Evolutionary conservation across 1,140 invertebrate genomes (phyloP), one percentile per base, ranked within the genome.

Genomic region (Cyclina sinensis): DNA sequence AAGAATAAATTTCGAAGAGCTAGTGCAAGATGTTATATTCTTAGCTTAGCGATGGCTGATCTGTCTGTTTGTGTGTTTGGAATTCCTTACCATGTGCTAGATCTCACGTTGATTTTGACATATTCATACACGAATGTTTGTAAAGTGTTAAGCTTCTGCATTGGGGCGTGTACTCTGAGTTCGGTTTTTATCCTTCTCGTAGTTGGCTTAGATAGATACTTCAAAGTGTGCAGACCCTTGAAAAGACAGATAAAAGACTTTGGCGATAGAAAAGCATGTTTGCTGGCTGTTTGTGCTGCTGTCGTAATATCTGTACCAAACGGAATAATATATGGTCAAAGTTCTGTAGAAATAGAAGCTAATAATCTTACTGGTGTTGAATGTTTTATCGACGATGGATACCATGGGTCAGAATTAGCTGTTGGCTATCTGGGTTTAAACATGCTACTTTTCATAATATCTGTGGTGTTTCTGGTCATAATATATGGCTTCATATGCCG

Each of bases 1-100:
- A 89, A 84, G 39, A 62, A 39, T 1, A 90, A 90, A 59, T 65
- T 90, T 18, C 88, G 89, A 27, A 62, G 79, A n/a, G 80, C 89
- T 21, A 92, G 91, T 18, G 90, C 91, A 27, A 79, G 89, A 12
- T 78, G 86, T 57, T 93, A 89, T 59, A 89, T 93, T 32, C 87
- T 92, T 54, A 85, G 87, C 16, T 70, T 93, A 39, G 92, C 92
- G 0, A 39, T 91, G 18, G 81, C 90, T 30, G 92, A 93, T 80
- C 76, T 93, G n/a, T 80, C 89, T 21, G 90, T 85, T 54, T 92
- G 92, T 79, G n/a, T 85, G 37, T 70, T 93, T 14, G 90, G 90
- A 37, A 91, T 93, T 12, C 92, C 91, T 27, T 91, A 90, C n/a
- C 91, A 93, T 59, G 88, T 92, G n/a, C 54, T 91, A 0, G 92